Evolutionary conservation across 2,888 invertebrate species (phyloP).

Genomic region (Sphaerophoria rueppellii): DNA sequence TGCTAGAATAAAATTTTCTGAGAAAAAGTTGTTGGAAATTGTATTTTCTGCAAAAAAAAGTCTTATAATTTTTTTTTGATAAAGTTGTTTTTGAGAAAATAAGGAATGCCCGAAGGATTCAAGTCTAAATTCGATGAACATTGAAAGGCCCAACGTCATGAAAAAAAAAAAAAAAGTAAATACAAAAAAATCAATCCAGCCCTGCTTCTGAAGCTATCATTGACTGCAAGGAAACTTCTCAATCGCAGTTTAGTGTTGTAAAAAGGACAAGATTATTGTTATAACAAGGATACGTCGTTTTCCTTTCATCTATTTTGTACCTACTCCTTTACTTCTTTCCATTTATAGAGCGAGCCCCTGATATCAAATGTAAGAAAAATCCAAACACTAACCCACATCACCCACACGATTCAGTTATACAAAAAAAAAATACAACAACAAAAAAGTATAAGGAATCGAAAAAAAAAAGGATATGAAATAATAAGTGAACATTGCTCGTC

Average conservation of each 20-base stretch:
- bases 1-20: too few relatives aligned
- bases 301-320: constrained; percentile 53
- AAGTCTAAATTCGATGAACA: too few relatives aligned
- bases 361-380: constrained; percentile 54
- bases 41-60: too few relatives aligned
- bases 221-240: constrained; percentile 53
- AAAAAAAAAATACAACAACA: constrained; percentile 8
- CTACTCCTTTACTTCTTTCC: neutral
- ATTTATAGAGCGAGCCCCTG: constrained; percentile 35
- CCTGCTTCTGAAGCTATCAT: constrained; percentile 6
- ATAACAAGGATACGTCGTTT: constrained; percentile 68
- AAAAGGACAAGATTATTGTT: constrained; percentile 73
- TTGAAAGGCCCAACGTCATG: neutral
- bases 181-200: neutral
- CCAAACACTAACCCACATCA: neutral
- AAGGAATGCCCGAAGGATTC: too few relatives aligned
- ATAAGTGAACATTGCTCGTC: constrained; percentile 72
- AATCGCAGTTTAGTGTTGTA: constrained; percentile 70
- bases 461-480: constrained; percentile 63
- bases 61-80: too few relatives aligned
- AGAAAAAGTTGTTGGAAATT: too few relatives aligned
- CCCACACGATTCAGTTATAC: neutral
- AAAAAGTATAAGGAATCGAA: constrained; percentile 39
- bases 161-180: too few relatives aligned
- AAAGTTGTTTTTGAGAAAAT: too few relatives aligned